Evolutionary conservation across 2,888 invertebrate genomes (phyloP).

Genomic region (Campoplex nolae): DNA sequence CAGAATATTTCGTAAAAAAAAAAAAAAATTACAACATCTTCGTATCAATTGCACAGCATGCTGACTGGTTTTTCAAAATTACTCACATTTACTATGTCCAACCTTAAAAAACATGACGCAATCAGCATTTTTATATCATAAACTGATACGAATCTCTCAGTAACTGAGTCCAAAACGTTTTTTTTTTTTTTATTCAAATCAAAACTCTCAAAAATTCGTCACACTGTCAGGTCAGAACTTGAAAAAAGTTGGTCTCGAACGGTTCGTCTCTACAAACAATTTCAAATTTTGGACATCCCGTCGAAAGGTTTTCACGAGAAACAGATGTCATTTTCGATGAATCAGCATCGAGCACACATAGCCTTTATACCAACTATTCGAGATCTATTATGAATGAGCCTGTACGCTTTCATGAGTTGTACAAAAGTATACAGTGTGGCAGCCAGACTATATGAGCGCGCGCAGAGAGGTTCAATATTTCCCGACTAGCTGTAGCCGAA

Average conservation of each 20-base stretch:
- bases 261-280: neutral
- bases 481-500: constrained; percentile 64
- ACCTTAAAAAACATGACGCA: neutral
- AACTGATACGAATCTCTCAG: neutral
- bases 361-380: neutral
- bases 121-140: neutral
- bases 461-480: constrained; percentile 55
- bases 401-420: constrained; percentile 1
- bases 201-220: neutral
- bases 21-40: neutral
- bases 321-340: neutral
- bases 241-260: neutral
- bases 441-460: constrained; percentile 25
- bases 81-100: neutral
- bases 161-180: neutral
- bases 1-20: neutral
- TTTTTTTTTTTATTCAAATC: neutral
- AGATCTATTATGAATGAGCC: neutral
- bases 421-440: constrained; percentile 3
- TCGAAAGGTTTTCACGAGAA: neutral
- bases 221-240: neutral
- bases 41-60: neutral
- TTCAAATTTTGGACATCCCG: too few species aligned
- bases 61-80: too few species aligned
- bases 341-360: neutral